Base-by-base conservation (phyloP, 53 echinoderm and acorn worm genomes). In the Arbacia lixula region DNA sequence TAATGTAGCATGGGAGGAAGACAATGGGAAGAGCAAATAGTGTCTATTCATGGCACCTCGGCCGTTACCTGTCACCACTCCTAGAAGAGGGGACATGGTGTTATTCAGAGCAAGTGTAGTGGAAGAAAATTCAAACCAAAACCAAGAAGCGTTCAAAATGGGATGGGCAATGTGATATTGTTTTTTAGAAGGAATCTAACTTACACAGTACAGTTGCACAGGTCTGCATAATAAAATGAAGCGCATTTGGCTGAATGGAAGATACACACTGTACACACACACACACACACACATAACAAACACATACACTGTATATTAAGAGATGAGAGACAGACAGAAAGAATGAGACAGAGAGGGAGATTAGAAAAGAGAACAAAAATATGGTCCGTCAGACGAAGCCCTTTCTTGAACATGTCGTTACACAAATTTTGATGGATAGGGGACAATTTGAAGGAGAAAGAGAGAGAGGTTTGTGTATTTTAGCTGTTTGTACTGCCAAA, bases 21-120 rank as follows among this genome's bases (percentile, higher is more conserved):
- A 69, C 69, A 69, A 69, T 69, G 43, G 3, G 46, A 3, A 20
- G 16, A 1, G 43, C 69, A 69, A 69, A 69, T 69, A 69, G 26
- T 42, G 25, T 41, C 43, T 28, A 42, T 69, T 69, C 40, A 69
- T 27, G 4, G 69, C 43, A 27, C 14, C 28, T 43, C 42, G 69
- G 43, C 69, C 69, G 29, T 69, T 69, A 0, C 43, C 28, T 69
- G 24, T 29, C 40, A 43, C 9, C 36, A 17, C 69, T 28, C 28
- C 43, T 40, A 69, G 41, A 69, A 69, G 69, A 43, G 4, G 40
- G 36, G 41, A 41, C n/a, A n/a, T n/a, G 16, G 69, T 74, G n/a
- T 53, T 34, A 74, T 74, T 74, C 53, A 53, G 49, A 31, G 29
- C 54, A 8, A 74, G 52, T 74, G 74, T 53, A 74, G 52, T 34